phyloP scores from a whole-genome alignment of 2,888 invertebrate genomes.

The Gastrophysa polygoni region DNA sequence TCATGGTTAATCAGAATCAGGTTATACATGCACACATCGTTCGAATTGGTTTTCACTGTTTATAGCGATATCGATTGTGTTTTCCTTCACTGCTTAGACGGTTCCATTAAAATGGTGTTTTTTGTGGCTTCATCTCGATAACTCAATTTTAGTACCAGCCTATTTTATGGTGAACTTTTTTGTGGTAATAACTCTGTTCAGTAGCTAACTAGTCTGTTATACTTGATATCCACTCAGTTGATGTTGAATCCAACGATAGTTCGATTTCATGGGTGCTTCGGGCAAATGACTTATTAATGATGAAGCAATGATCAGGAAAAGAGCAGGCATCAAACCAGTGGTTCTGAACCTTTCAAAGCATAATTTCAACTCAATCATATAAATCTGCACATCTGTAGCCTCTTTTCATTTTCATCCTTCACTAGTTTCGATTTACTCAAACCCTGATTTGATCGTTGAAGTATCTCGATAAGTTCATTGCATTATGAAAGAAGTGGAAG shows the following conservation, averaged over 20 bases:
- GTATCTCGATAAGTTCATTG: too few species aligned
- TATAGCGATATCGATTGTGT: constrained; percentile 33
- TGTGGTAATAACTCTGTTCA: neutral
- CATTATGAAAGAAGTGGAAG: too few species aligned
- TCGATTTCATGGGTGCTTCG: neutral
- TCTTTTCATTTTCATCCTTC: too few species aligned
- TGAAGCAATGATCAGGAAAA: neutral
- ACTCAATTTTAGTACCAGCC: neutral
- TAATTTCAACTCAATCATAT: too few species aligned
- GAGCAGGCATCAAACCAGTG: neutral
- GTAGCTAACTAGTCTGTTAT: neutral
- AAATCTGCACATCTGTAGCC: too few species aligned
- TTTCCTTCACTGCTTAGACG: constrained; percentile 21
- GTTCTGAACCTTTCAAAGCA: too few species aligned
- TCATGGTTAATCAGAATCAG: constrained; percentile 32
- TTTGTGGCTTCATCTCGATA: neutral
- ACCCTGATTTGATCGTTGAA: too few species aligned
- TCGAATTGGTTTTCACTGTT: constrained; percentile 21
- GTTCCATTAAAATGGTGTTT: constrained; percentile 14
- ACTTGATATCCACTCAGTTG: neutral
- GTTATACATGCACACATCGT: constrained; percentile 29
- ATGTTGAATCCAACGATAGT: neutral
- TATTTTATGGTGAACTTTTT: neutral
- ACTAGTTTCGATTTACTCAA: too few species aligned
- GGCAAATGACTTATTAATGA: neutral